Percentiles rank a stretch among this genome's conserved stretches.
Conservation (phyloP, 2,888 invertebrate species). For the Campaea margaritaria region DNA sequence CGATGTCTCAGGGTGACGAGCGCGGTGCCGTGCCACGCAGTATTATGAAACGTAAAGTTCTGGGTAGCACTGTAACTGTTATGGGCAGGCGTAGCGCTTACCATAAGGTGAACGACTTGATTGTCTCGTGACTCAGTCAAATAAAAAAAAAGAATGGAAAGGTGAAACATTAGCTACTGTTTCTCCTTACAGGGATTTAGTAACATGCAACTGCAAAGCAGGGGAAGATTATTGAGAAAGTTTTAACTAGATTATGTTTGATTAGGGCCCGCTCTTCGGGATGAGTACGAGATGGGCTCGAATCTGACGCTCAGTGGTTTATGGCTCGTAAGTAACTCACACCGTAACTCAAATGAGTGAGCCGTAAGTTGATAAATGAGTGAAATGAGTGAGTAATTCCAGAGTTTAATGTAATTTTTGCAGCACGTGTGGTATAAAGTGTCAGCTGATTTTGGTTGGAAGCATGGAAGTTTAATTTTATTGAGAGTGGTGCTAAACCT, state of each 20-base stretch:
- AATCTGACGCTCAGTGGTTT: slow-evolving; percentile 49
- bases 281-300: slow-evolving; percentile 29
- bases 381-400: slow-evolving; percentile 46
- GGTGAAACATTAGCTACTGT: slow-evolving; percentile 6
- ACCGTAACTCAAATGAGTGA: slow-evolving; percentile 48
- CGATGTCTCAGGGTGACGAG: too few species aligned
- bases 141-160: too few species aligned
- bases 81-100: too few species aligned
- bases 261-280: slow-evolving; percentile 60
- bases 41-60: too few species aligned
- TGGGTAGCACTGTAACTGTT: too few species aligned
- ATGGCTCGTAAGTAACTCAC: slow-evolving; percentile 66
- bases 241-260: slow-evolving; percentile 82
- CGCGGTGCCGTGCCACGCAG: too few species aligned
- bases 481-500: slow-evolving; percentile 5
- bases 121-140: too few species aligned
- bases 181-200: neutral
- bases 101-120: too few species aligned
- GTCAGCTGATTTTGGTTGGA: slow-evolving; percentile 23
- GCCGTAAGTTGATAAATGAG: slow-evolving; percentile 1
- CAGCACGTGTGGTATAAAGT: slow-evolving; percentile 43
- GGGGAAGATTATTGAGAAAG: slow-evolving; percentile 82
- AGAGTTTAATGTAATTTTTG: slow-evolving; percentile 53
- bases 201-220: slow-evolving; percentile 57
- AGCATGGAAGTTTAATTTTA: slow-evolving; percentile 29